Base-by-base conservation (phyloP, 2,797 vertebrate species). In the Manis pentadactyla region DNA sequence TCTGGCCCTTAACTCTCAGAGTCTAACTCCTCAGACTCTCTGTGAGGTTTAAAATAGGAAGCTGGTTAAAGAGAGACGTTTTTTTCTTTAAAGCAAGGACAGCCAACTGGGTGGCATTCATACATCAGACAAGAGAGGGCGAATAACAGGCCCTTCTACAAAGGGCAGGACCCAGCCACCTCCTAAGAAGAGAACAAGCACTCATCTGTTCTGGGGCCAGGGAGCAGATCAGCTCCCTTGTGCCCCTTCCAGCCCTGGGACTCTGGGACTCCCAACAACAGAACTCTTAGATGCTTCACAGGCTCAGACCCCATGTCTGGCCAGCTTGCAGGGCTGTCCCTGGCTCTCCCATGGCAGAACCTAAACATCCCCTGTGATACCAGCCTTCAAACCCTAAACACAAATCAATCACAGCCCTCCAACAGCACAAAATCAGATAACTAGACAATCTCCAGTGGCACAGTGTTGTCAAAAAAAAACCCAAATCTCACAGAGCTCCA, bases 41-140 rank as follows among this genome's bases (percentile, higher is more conserved):
- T 0, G n/a, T 55, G 74, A 96, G 71, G 51, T 63, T 79, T 81
- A 66, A 55, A 87, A 82, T 21, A 18, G 21, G 53, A 92, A 83
- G 59, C 42, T 46, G n/a, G 84, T 51, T 85, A 74, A 90, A 82
- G 55, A 39, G 46, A 88, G 68, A 90, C 31, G 34, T 90, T 85
- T 95, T 95, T 81, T 86, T 79, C 93, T 96, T 92, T 81, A 95
- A 90, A 94, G 74, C 64, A 61, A 85, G 0, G 4, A 69, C 82
- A 92, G 90, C 63, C 88, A 90, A 59, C 34, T 1, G 0, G 34
- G 71, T 68, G 75, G 83, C 87, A 95, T 87, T 90, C 87, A 95
- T 71, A 92, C 21, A 69, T 79, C 85, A 94, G 73, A 95, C 53
- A 66, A 87, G 78, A 94, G 61, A 93, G 73, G 64, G 61, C n/a